These are phyloP conservation scores for Notospermus geniculatus DNA, from an alignment of 1,140 invertebrate species.

Conservation along the genomic window DNA sequence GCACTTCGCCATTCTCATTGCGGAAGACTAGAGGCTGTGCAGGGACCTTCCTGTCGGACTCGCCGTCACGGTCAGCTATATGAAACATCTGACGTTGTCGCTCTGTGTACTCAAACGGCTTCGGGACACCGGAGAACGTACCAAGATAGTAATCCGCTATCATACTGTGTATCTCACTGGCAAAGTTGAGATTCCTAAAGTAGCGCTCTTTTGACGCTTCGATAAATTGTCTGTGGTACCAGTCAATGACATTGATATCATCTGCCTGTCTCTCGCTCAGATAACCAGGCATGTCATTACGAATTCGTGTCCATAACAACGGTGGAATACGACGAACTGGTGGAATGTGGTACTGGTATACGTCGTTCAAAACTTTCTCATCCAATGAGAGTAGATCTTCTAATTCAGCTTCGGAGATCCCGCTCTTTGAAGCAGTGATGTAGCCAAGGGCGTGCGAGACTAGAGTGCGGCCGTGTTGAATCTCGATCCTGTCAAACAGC, in stretches of 20 bases:
- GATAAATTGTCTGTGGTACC: conserved; percentile 75
- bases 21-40: conserved; percentile 91
- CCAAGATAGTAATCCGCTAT: conserved; percentile 97
- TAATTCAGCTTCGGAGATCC: conserved; percentile 51
- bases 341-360: conserved; percentile 95
- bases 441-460: conserved; percentile 53
- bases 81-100: conserved; percentile 81
- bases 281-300: conserved; percentile 87
- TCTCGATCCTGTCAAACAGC: conserved; percentile 56
- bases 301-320: conserved; percentile 89
- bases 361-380: conserved; percentile 89
- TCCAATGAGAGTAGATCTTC: conserved; percentile 54
- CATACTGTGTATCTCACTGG: conserved; percentile 93
- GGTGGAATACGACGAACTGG: conserved; percentile 93
- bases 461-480: conserved; percentile 50
- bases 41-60: conserved; percentile 93
- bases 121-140: conserved; percentile 79
- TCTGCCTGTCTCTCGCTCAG: conserved; percentile 94
- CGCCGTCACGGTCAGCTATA: conserved; percentile 79
- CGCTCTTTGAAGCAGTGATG: conserved; percentile 53
- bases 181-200: conserved; percentile 96
- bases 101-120: conserved; percentile 95
- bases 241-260: conserved; percentile 94
- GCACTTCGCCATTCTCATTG: conserved; percentile 74
- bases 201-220: conserved; percentile 78